Conservation (phyloP, 1,140 invertebrate species). For the Metopolophium dirhodum region DNA sequence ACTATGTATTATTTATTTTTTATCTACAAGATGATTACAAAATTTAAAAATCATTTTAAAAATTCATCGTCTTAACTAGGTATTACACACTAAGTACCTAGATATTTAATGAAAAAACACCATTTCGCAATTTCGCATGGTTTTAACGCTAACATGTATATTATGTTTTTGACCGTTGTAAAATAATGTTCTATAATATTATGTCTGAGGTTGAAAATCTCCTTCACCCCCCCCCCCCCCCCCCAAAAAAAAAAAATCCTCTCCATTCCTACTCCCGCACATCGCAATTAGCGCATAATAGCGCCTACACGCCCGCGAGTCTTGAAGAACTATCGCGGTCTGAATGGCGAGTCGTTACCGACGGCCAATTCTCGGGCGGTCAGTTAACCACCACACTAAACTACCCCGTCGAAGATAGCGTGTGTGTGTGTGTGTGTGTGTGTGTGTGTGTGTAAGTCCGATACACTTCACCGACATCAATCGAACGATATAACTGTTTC, state of each 20-base stretch:
- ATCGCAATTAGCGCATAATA: slow-evolving; percentile 25
- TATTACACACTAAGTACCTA: not conserved
- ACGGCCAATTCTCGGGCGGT: slow-evolving; percentile 33
- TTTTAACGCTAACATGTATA: not conserved
- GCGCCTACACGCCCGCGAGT: not conserved
- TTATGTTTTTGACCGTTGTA: not conserved
- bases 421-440: not conserved
- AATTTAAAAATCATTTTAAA: not conserved
- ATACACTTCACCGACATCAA: slow-evolving; percentile 25
- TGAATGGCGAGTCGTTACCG: slow-evolving; percentile 54
- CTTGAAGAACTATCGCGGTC: not conserved
- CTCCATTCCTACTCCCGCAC: not conserved
- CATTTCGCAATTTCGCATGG: no score
- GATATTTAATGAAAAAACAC: not conserved
- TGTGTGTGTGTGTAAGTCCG: not conserved
- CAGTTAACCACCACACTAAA: slow-evolving; percentile 6
- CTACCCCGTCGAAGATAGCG: not conserved
- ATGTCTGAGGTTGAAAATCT: not conserved
- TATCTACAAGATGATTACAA: not conserved
- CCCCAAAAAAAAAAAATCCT: not conserved
- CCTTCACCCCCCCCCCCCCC: no score
- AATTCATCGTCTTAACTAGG: not conserved
- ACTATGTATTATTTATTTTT: not conserved
- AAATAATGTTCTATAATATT: not conserved
- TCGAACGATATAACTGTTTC: slow-evolving; percentile 23